Percentiles rank a stretch among this genome's conserved stretches.
Evolutionary conservation across 2,888 invertebrate species (phyloP).

Genomic region (Adelphocoris suturalis): DNA sequence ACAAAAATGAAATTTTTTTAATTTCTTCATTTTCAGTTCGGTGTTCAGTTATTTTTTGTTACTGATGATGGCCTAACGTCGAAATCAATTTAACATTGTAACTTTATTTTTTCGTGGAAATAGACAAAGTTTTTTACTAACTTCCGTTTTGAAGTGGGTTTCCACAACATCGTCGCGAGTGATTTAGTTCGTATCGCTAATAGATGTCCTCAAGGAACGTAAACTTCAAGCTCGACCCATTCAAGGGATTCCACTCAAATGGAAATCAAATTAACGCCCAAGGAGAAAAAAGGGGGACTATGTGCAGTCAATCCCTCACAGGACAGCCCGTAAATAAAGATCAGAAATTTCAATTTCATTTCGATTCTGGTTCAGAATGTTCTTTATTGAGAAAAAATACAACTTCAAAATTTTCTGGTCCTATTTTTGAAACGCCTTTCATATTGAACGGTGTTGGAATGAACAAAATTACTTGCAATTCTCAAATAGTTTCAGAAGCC

Average conservation of each 20-base stretch:
- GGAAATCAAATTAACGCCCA: neutral
- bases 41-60: no score
- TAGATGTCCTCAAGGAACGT: neutral
- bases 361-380: conserved; percentile 50
- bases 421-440: conserved; percentile 1
- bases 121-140: no score
- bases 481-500: conserved; percentile 24
- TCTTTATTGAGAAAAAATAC: neutral
- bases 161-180: no score
- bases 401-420: conserved; percentile 13
- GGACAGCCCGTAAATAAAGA: conserved; percentile 1
- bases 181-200: neutral
- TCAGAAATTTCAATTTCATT: neutral
- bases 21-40: no score
- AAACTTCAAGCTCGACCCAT: neutral
- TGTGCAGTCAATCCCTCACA: neutral
- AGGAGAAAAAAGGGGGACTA: neutral
- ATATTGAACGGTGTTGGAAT: conserved; percentile 38
- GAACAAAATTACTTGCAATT: neutral
- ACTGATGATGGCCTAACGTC: no score
- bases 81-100: no score
- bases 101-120: no score
- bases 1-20: no score
- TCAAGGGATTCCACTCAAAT: neutral
- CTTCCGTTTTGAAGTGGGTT: no score